Evolutionary conservation across 1,140 invertebrate species (phyloP).

Genomic region (Procambarus clarkii): DNA sequence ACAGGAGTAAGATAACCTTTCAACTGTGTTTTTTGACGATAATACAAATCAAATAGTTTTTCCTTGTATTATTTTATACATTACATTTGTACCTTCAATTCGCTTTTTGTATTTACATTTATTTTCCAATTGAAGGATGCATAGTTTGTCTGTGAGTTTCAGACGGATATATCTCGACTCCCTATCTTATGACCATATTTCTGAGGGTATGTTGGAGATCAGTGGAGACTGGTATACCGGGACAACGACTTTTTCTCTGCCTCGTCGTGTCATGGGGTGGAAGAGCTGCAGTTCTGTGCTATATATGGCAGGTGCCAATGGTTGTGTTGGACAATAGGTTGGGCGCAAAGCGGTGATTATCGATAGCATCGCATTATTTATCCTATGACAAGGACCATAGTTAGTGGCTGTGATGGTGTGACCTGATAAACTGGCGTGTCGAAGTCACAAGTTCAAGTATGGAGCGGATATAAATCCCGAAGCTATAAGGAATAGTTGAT

Average conservation of each 20-base stretch:
- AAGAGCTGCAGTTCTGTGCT: background rate
- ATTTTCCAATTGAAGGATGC: too few relatives aligned
- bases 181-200: too few relatives aligned
- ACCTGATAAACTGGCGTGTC: constrained; percentile 37
- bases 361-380: constrained; percentile 35
- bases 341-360: constrained; percentile 2
- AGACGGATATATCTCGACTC: too few relatives aligned
- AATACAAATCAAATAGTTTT: too few relatives aligned
- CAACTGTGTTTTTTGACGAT: too few relatives aligned
- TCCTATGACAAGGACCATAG: constrained; percentile 29
- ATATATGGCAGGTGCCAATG: constrained; percentile 31
- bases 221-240: background rate
- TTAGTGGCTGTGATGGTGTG: constrained; percentile 24
- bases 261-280: background rate
- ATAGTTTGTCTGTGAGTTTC: too few relatives aligned
- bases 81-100: too few relatives aligned
- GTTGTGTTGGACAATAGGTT: constrained; percentile 23
- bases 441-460: constrained; percentile 27
- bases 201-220: too few relatives aligned
- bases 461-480: background rate
- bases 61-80: too few relatives aligned
- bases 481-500: background rate
- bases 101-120: too few relatives aligned
- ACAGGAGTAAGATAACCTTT: too few relatives aligned
- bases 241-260: background rate